A percentile compares a stretch with the other conserved stretches of the same genome.
Conservation (phyloP, 2,888 invertebrate genomes). For the Osedax frankpressi region DNA sequence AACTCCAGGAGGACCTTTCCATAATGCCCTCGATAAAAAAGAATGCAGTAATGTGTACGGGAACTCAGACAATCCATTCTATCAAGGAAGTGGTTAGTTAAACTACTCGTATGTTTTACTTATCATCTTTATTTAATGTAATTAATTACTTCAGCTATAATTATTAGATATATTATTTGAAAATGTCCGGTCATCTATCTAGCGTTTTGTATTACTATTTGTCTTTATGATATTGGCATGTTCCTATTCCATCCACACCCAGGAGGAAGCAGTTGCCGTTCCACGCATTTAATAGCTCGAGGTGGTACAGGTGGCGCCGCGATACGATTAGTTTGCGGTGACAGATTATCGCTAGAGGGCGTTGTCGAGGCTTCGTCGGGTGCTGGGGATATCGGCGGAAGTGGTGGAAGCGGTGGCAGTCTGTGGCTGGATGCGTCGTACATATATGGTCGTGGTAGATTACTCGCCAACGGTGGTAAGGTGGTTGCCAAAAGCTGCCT, state of each 20-base stretch:
- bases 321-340: conserved; percentile 9
- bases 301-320: conserved; percentile 28
- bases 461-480: conserved; percentile 28
- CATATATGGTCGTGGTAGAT: conserved; percentile 32
- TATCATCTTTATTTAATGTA: no score
- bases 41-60: neutral
- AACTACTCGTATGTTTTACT: no score
- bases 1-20: neutral
- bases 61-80: conserved; percentile 25
- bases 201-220: no score
- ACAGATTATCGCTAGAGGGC: conserved; percentile 20
- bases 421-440: conserved; percentile 31
- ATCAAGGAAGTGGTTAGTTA: conserved; percentile 31
- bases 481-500: conserved; percentile 15
- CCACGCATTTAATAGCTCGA: conserved; percentile 12
- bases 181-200: no score
- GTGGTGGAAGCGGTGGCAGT: conserved; percentile 31
- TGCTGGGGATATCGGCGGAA: conserved; percentile 29
- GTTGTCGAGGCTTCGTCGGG: conserved; percentile 5
- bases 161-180: no score
- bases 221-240: conserved; percentile 19
- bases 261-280: conserved; percentile 30
- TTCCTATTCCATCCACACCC: conserved; percentile 29
- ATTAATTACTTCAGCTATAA: no score
- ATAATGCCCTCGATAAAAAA: neutral